Evolutionary conservation across 2,888 invertebrate genomes (phyloP).

Genomic region (Apeira syringaria): DNA sequence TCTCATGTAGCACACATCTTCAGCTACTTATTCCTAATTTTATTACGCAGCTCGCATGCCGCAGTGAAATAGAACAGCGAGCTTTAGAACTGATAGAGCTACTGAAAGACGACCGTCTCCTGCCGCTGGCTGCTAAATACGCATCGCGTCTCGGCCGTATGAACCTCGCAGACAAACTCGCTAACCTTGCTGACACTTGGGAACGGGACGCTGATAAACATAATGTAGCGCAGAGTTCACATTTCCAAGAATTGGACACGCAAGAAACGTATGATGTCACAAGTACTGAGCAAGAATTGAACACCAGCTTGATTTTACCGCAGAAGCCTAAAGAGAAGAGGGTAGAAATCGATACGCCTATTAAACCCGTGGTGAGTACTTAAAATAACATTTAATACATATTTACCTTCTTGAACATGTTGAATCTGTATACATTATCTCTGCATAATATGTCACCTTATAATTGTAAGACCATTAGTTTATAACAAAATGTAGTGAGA

Average conservation of each 20-base stretch:
- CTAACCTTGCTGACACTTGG: conserved; percentile 81
- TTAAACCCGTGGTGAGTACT: conserved; percentile 72
- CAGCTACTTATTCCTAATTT: too few species aligned
- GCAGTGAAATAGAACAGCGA: conserved; percentile 92
- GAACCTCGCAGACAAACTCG: conserved; percentile 91
- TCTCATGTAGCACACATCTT: too few species aligned
- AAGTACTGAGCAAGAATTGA: conserved; percentile 54
- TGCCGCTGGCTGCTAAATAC: conserved; percentile 95
- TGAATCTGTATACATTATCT: too few species aligned
- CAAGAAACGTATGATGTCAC: conserved; percentile 71
- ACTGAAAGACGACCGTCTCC: conserved; percentile 89
- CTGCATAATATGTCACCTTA: too few species aligned
- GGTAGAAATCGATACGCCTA: conserved; percentile 53
- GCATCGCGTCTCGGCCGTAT: conserved; percentile 90
- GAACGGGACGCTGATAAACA: conserved; percentile 54
- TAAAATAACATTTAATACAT: too few species aligned
- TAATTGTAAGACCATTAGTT: too few species aligned
- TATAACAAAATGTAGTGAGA: too few species aligned
- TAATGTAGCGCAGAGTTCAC: conserved; percentile 58
- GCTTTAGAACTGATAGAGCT: conserved; percentile 94
- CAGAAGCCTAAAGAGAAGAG: conserved; percentile 63
- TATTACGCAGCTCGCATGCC: conserved; percentile 89
- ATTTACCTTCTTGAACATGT: too few species aligned
- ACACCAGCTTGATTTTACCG: conserved; percentile 72
- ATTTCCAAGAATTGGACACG: conserved; percentile 62